Evolutionary conservation across 2,113 vertebrate genomes (phyloP), one percentile per base, ranked within the genome.

Genomic region (Geococcyx californianus): DNA sequence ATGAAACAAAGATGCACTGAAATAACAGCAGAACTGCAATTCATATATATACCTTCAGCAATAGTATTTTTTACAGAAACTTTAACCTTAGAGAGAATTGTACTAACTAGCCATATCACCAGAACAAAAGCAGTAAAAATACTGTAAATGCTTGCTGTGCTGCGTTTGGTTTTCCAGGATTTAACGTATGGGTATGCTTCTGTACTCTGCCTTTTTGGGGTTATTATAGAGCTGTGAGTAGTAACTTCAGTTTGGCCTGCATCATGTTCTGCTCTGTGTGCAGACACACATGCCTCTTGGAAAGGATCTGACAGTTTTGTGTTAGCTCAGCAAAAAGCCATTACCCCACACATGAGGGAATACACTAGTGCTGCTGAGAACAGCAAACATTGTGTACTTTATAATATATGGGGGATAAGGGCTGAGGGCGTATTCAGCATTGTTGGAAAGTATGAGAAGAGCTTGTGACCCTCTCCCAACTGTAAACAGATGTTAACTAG

Each of bases 241-340:
- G 28, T 31, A 19, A 28, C 62, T 47, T 36, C 69, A 28, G 10
- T 77, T 84, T 94, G 94, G 86, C 66, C 66, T 84, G 58, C 59
- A 16, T 55, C 0, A 0, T 63, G 21, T 40, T 82, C 79, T 92
- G 62, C 85, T 91, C 58, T 66, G 23, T 24, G 54, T 84, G 72
- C 81, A 70, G 49, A 60, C 59, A 54, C 44, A 56, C 12, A 11
- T 3, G 4, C 24, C 60, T 86, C 33, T 28, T 94, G 90, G 86
- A 82, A 90, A 79, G 60, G 54, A 59, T 73, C 74, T 85, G 64
- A 44, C 20, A 26, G 36, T 40, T 94, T 63, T 12, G 1, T 28
- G n/a, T 36, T 25, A 58, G 76, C 36, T 97, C 90, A 90, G 81
- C 85, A 93, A 89, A 93, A 95, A 84, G 31, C 67, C 63, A 74